Base-by-base conservation (phyloP, 2,888 invertebrate genomes). In the Scelioninae gen. 1 region DNA sequence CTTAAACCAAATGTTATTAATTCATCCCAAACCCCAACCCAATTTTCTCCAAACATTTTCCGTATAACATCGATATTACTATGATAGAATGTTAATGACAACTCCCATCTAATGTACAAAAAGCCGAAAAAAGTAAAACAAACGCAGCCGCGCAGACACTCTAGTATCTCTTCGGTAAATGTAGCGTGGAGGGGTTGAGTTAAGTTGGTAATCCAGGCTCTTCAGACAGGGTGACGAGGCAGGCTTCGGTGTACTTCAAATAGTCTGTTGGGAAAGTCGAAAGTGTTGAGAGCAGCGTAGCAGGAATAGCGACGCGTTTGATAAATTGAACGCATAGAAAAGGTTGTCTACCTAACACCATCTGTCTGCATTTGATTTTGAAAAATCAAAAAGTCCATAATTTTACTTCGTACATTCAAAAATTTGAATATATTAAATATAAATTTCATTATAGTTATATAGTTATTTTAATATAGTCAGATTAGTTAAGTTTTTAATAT, bases 191-290 rank as follows among this genome's bases (percentile, higher is more conserved):
- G 84, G 76, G 82, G 85, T 84, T 81, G 85, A 65, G 82, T 85
- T 85, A 85, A 86, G 85, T 83, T 85, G 82, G 83, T 85, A 86
- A 85, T 85, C 43, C 82, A 86, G 77, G 55, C 85, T 85, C 87
- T 87, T 86, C 87, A 87, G 87, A 87, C 87, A 84, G 85, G 72
- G 78, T 83, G 85, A 86, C 85, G 85, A 86, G 86, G 83, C 86
- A 86, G 84, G 83, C 84, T 85, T 82, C 74, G 72, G 74, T 29
- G 76, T 72, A 82, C 79, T 84, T 80, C 79, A 78, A 78, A 77
- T 78, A 82, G 84, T 81, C 78, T 84, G 82, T 69, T 72, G 72
- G 77, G 63, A 79, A 80, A 76, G 76, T 82, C 60, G 74, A 82
- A 79, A 82, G 76, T 78, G 76, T 75, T 49, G 68, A 47, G 71